These are phyloP conservation scores for Trichechus manatus DNA, from an alignment of 2,113 vertebrate species.

Conservation along the genomic window DNA sequence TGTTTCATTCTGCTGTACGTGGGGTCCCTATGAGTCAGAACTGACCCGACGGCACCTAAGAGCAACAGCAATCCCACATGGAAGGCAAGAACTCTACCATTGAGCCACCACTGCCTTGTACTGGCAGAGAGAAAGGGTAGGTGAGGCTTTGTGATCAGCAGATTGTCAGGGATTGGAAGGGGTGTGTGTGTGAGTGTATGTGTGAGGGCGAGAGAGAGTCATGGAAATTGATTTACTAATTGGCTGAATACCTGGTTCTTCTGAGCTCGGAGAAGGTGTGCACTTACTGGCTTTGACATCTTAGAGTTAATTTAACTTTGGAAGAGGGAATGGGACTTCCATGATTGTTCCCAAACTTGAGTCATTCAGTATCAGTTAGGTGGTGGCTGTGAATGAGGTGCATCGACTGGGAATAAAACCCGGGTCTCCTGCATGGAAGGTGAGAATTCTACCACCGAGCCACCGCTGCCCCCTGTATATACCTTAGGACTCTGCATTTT, in stretches of 20 bases:
- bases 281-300: not conserved
- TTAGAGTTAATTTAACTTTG: not conserved
- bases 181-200: not conserved
- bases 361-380: not conserved
- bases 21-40: too few species aligned
- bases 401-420: not conserved
- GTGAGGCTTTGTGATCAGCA: not conserved
- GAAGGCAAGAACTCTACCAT: not conserved
- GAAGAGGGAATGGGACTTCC: not conserved
- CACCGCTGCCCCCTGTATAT: not conserved
- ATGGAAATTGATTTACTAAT: not conserved
- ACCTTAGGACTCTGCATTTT: not conserved
- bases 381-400: too few species aligned
- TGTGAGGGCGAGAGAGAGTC: not conserved
- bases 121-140: not conserved
- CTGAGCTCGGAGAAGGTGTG: not conserved
- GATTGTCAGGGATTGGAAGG: not conserved
- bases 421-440: not conserved
- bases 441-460: not conserved
- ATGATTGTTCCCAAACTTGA: not conserved
- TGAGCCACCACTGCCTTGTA: not conserved
- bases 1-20: too few species aligned
- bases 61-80: too few species aligned
- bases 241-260: not conserved
- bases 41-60: too few species aligned